These are phyloP conservation scores for Trematomus loennbergii DNA, from an alignment of 2,113 vertebrate genomes.

Conservation along the genomic window DNA sequence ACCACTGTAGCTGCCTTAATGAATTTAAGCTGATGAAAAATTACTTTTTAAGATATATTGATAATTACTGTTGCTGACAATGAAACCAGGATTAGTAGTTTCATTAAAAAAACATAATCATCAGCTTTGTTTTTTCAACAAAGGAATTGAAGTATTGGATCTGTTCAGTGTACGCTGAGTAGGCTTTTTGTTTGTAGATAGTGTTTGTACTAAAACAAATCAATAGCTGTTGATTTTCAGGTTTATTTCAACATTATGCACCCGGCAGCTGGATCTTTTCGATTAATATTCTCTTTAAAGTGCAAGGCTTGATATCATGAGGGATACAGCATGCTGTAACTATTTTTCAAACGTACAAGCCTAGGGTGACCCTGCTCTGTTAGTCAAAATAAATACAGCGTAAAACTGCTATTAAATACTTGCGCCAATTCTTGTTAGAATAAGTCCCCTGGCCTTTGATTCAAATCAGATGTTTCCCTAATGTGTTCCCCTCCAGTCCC, in stretches of 20 bases:
- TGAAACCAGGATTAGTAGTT: constrained; percentile 53
- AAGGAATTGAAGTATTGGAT: constrained; percentile 8
- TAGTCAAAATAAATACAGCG: not conserved
- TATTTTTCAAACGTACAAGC: constrained; percentile 9
- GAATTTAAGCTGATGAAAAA: constrained; percentile 70
- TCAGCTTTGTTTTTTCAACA: constrained; percentile 18
- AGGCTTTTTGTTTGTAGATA: not conserved
- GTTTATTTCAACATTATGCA: not conserved
- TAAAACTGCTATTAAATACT: not conserved
- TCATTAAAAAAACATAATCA: constrained; percentile 28
- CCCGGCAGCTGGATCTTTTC: not conserved
- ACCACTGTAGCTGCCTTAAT: constrained; percentile 68
- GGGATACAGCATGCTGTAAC: not conserved
- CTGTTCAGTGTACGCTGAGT: not conserved
- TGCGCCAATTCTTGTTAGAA: constrained; percentile 14
- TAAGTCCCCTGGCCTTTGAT: constrained; percentile 12
- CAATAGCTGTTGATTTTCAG: not conserved
- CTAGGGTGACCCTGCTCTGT: constrained; percentile 1
- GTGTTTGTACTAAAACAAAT: not conserved
- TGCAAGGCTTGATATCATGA: constrained; percentile 1
- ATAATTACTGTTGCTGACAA: constrained; percentile 59
- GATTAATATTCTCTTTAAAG: constrained; percentile 4
- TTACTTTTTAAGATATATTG: constrained; percentile 56
- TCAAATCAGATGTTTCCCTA: constrained; percentile 24
- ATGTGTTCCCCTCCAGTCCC: constrained; percentile 36